These are phyloP conservation scores for Gastracanthus pulcherrimus DNA, from an alignment of 2,888 invertebrate genomes.

Conservation along the genomic window DNA sequence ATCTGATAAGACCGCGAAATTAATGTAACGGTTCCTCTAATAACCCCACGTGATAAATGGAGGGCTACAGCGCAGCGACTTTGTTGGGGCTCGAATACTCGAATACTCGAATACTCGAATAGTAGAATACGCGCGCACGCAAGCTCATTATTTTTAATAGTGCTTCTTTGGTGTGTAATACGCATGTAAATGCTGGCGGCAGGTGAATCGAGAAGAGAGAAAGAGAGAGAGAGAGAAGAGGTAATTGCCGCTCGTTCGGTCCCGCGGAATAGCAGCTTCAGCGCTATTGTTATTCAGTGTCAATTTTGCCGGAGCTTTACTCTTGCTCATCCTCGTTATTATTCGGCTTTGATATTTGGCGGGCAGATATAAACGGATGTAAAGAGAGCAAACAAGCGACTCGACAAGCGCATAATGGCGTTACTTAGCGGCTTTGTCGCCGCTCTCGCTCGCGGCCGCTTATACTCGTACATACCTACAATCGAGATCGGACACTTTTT, in stretches of 20 bases:
- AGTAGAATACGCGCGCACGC: not conserved
- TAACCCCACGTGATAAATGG: conserved; percentile 58
- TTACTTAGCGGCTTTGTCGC: conserved; percentile 65
- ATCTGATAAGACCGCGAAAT: conserved; percentile 57
- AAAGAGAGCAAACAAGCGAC: not conserved
- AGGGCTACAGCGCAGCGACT: conserved; percentile 12
- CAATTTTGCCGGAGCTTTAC: conserved; percentile 21
- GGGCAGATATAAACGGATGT: conserved; percentile 1
- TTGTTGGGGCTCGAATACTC: too few species aligned
- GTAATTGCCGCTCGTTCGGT: conserved; percentile 27
- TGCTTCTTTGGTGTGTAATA: not conserved
- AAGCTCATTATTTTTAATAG: conserved; percentile 50
- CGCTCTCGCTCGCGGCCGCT: conserved; percentile 61
- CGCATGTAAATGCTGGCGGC: not conserved
- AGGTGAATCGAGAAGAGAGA: too few species aligned
- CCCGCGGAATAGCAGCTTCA: not conserved
- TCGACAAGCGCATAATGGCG: conserved; percentile 61
- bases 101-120: too few species aligned
- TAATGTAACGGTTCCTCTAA: conserved; percentile 60
- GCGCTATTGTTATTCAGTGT: conserved; percentile 38
- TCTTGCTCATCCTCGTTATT: conserved; percentile 35
- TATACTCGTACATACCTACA: not conserved
- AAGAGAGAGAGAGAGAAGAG: too few species aligned
- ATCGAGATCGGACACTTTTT: conserved; percentile 59
- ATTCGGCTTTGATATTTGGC: conserved; percentile 46